Evolutionary conservation across 2,113 vertebrate genomes (phyloP).

Genomic region (Phyllopteryx taeniolatus): DNA sequence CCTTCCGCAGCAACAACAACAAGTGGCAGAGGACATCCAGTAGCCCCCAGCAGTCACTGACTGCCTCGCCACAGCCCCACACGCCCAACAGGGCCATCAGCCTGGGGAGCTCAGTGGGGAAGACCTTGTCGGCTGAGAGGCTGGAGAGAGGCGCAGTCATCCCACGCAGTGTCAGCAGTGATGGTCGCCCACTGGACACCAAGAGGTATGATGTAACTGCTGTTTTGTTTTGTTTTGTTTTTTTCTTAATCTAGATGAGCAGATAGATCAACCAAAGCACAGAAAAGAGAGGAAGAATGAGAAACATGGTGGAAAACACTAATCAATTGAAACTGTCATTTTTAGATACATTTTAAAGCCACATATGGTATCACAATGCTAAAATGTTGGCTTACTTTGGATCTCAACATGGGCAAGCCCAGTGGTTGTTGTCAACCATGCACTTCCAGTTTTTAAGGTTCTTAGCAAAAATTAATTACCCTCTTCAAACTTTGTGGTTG

Average conservation of each 20-base stretch:
- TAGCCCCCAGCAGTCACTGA: constrained; percentile 85
- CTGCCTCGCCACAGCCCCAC: constrained; percentile 81
- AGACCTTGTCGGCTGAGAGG: constrained; percentile 80
- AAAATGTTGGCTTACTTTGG: too few relatives aligned
- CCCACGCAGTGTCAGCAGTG: constrained; percentile 95
- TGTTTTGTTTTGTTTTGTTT: background rate
- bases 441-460: too few relatives aligned
- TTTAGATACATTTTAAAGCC: too few relatives aligned
- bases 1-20: constrained; percentile 94
- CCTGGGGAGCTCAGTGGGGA: constrained; percentile 83
- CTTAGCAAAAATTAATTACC: too few relatives aligned
- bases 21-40: constrained; percentile 93
- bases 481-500: too few relatives aligned
- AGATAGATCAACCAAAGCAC: too few relatives aligned
- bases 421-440: too few relatives aligned
- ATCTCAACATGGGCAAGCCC: too few relatives aligned
- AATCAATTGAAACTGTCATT: too few relatives aligned
- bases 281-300: background rate
- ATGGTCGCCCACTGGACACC: constrained; percentile 87
- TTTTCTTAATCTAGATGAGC: too few relatives aligned
- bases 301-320: background rate
- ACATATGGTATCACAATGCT: too few relatives aligned
- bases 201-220: constrained; percentile 74
- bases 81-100: constrained; percentile 76
- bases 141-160: constrained; percentile 85